A percentile compares a stretch with the other conserved stretches of the same genome.
Conservation (phyloP, 1,140 invertebrate genomes). For the Rhynchophorus ferrugineus region DNA sequence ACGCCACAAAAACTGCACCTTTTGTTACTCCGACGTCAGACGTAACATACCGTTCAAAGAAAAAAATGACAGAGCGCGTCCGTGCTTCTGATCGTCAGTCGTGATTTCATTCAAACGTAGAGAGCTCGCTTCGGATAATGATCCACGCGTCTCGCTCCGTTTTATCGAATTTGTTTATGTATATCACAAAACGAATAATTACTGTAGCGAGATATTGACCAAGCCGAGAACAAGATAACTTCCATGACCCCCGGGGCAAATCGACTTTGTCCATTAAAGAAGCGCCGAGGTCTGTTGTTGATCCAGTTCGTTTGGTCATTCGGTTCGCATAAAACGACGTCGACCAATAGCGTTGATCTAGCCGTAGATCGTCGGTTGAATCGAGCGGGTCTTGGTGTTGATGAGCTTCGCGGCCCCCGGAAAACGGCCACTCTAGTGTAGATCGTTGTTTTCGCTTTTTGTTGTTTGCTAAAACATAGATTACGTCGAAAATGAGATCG, state of each 20-base stretch:
- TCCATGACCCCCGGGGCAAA: conserved; percentile 13
- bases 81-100: no score
- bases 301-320: conserved; percentile 12
- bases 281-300: conserved; percentile 13
- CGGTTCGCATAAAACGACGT: no score
- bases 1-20: no score
- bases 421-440: neutral
- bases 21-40: no score
- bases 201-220: conserved; percentile 22
- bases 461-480: neutral
- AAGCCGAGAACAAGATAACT: conserved; percentile 20
- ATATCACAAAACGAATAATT: neutral
- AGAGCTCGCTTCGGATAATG: no score
- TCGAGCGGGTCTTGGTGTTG: no score
- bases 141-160: no score
- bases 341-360: no score
- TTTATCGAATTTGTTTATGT: neutral
- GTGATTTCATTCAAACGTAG: no score
- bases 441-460: neutral
- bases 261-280: conserved; percentile 25
- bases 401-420: neutral
- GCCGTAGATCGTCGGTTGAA: neutral
- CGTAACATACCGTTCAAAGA: no score
- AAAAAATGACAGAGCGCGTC: no score
- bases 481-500: conserved; percentile 5